These are phyloP conservation scores for Thecocarcelia acutangulata DNA, from an alignment of 2,888 invertebrate species.

Conservation along the genomic window DNA sequence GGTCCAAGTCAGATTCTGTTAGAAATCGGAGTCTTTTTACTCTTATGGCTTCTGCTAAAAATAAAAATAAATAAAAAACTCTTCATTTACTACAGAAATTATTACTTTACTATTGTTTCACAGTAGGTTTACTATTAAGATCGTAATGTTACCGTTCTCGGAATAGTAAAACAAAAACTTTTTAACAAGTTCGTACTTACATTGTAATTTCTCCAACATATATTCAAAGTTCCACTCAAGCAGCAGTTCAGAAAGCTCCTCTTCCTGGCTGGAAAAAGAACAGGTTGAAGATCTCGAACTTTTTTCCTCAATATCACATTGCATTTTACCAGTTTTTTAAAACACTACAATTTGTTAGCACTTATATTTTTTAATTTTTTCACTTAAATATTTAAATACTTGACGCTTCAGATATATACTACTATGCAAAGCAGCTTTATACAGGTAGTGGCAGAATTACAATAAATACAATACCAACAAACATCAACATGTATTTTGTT, in stretches of 20 bases:
- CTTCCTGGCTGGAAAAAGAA: constrained; percentile 13
- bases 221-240: constrained; percentile 20
- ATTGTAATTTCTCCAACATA: constrained; percentile 6
- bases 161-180: background rate
- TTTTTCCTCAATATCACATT: background rate
- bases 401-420: too few species aligned
- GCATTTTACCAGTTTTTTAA: background rate
- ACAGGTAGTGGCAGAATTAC: too few species aligned
- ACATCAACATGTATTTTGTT: too few species aligned
- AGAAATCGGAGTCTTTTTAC: constrained; percentile 4
- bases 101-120: background rate
- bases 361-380: background rate
- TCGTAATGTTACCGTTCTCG: background rate
- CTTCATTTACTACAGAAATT: background rate
- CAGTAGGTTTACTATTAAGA: background rate
- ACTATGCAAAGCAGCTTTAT: too few species aligned
- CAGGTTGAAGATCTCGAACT: background rate
- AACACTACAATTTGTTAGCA: background rate
- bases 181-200: constrained; percentile 10
- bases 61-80: background rate
- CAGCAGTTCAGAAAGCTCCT: background rate
- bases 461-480: too few species aligned
- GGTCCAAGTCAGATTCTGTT: constrained; percentile 15
- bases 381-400: too few species aligned
- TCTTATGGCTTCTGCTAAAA: constrained; percentile 10